Evolutionary conservation across 2,113 vertebrate genomes (phyloP).

Genomic region (Pseudorectes ferrugineus): DNA sequence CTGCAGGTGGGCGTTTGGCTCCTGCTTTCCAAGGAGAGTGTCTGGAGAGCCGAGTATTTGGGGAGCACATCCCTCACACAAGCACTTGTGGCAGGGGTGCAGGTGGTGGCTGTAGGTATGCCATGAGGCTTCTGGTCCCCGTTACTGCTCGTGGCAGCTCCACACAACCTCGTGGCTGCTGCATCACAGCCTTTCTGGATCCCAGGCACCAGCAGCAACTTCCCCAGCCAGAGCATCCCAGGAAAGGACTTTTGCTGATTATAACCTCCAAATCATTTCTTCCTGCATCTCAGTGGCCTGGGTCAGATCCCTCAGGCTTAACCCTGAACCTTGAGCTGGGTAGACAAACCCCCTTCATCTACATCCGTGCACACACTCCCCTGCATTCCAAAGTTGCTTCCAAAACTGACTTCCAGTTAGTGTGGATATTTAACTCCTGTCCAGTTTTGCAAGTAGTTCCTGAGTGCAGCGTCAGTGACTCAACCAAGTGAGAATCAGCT

Average conservation of each 20-base stretch:
- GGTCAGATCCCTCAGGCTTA: background rate
- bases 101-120: background rate
- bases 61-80: background rate
- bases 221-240: background rate
- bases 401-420: background rate
- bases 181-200: background rate
- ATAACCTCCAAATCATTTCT: background rate
- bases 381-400: background rate
- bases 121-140: background rate
- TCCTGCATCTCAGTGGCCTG: background rate
- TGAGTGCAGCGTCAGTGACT: background rate
- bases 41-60: accelerated
- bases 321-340: background rate
- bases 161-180: background rate
- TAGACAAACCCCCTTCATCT: background rate
- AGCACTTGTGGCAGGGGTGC: accelerated
- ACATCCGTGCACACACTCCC: accelerated
- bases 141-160: background rate
- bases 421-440: background rate
- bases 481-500: accelerated
- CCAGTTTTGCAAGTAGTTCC: background rate
- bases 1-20: accelerated
- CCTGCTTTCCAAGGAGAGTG: background rate
- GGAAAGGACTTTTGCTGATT: background rate
- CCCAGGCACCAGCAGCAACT: background rate